Conservation (phyloP, 2,888 invertebrate species). For the Sphecodes monilicornis region DNA sequence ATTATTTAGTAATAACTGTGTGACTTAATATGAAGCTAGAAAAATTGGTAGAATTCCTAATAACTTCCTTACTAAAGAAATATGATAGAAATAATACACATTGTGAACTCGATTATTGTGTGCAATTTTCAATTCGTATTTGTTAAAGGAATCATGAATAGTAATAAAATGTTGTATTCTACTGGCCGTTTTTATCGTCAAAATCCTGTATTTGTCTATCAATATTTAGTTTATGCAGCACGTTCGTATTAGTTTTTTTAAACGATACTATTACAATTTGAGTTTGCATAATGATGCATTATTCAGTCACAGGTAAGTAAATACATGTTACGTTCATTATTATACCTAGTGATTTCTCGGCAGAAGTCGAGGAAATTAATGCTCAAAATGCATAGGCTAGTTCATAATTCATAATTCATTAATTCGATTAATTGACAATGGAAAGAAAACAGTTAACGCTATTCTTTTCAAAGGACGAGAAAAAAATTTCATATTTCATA, state of each 20-base stretch:
- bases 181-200: not conserved
- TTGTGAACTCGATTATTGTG: too few species aligned
- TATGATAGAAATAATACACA: too few species aligned
- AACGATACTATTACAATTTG: not conserved
- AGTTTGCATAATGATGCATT: not conserved
- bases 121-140: too few species aligned
- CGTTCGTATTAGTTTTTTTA: not conserved
- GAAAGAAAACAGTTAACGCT: not conserved
- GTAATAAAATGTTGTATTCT: too few species aligned
- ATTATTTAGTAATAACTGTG: not conserved
- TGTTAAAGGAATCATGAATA: too few species aligned
- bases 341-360: not conserved
- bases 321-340: not conserved
- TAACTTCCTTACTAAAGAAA: too few species aligned
- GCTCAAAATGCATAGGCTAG: not conserved
- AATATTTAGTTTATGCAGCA: not conserved
- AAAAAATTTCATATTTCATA: too few species aligned
- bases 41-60: not conserved
- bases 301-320: not conserved
- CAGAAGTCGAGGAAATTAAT: not conserved
- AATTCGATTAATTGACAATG: not conserved
- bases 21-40: not conserved
- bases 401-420: too few species aligned
- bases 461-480: not conserved
- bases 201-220: not conserved